Evolutionary conservation across 2,888 invertebrate species (phyloP), one percentile per base, ranked within the genome.

Genomic region (Beris chalybata): DNA sequence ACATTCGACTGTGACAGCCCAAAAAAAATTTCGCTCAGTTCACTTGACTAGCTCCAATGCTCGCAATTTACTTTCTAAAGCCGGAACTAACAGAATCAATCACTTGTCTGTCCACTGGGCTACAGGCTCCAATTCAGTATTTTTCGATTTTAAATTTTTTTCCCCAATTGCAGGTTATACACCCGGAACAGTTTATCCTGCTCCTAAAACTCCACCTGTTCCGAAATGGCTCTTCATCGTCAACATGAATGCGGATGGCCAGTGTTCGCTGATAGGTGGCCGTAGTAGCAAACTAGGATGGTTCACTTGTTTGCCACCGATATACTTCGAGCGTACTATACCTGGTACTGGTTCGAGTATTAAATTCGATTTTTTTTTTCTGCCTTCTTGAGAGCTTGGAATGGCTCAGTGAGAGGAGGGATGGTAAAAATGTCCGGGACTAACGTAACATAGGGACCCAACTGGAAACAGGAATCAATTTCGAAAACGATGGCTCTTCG

Each of bases 401-500:
- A 13, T 31, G 9, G 5, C 15, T 31, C 32, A 30, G 32, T 6
- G 44, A 44, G 15, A 12, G 11, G n/a, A 15, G 11, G 15, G 48
- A 58, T 45, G 30, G 11, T 4, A 4, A 59, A 59, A 50, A 31
- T 6, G 61, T 38, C 15, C 32, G 61, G 61, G 38, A 48, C 29
- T 22, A 52, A 11, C 52, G 30, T n/a, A 61, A 50, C 61, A 61
- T 52, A 12, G 38, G 22, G 43, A 29, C 13, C 50, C 38, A 52
- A 61, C 52, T 64, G 64, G 64, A 54, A 54, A 64, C 64, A 64
- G 54, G 64, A 64, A 64, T 64, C 64, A 64, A 64, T 64, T 64
- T 64, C 64, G 15, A 30, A 11, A 29, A 54, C 22, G 44, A 64
- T 45, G 50, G 61, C 43, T 30, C 50, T 6, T 29, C 11, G 31